A percentile compares a stretch with the other conserved stretches of the same genome.
Evolutionary conservation across 1,140 invertebrate species (phyloP).

Genomic region (Ceratina australensis): DNA sequence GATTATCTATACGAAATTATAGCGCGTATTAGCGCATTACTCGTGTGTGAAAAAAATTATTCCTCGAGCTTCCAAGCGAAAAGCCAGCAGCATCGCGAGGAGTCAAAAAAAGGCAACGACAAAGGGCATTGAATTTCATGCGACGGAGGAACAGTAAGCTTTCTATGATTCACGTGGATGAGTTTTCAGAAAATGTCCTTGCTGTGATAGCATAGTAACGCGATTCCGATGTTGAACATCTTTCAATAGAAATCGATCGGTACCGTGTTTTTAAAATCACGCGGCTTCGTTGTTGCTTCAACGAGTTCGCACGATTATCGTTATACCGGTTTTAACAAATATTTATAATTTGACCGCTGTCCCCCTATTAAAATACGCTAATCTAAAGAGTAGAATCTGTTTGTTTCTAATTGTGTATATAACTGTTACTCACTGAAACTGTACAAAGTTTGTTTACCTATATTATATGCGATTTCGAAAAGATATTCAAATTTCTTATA

Average conservation of each 20-base stretch:
- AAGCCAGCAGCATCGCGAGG: neutral
- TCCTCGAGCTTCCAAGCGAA: neutral
- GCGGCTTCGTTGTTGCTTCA: conserved; percentile 45
- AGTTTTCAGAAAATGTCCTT: conserved; percentile 58
- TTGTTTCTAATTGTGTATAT: neutral
- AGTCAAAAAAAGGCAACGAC: conserved; percentile 19
- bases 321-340: conserved; percentile 25
- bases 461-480: no score
- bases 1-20: no score
- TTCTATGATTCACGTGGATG: conserved; percentile 56
- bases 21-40: neutral
- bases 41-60: neutral
- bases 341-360: neutral
- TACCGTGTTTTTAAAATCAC: conserved; percentile 54
- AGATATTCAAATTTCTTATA: no score
- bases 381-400: neutral
- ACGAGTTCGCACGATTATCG: conserved; percentile 26
- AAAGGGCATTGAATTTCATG: conserved; percentile 48
- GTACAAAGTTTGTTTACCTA: no score
- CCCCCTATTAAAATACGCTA: neutral
- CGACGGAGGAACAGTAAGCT: conserved; percentile 30
- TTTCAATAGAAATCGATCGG: conserved; percentile 67
- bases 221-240: conserved; percentile 63
- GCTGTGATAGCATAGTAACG: conserved; percentile 58
- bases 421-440: no score